phyloP scores from a whole-genome alignment of 2,113 vertebrate genomes.

The Cinclus mexicanus region DNA sequence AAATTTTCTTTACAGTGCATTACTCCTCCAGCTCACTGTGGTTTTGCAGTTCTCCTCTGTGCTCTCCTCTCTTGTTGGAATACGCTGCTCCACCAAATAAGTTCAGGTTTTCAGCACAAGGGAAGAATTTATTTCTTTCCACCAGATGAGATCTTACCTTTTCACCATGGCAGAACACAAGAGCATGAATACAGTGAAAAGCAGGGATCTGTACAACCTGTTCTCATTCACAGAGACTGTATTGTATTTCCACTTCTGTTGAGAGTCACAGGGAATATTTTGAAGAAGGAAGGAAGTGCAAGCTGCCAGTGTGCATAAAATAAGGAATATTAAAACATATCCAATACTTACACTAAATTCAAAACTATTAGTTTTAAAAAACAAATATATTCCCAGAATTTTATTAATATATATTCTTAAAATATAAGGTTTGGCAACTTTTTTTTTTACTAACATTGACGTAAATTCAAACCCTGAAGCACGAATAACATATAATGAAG shows the following conservation, averaged over 20 bases:
- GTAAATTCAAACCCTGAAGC: not conserved
- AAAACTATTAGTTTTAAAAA: not conserved
- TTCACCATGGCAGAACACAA: not conserved
- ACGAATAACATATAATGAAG: not conserved
- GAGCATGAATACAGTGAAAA: not conserved
- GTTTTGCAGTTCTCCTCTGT: not conserved
- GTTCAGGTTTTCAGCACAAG: not conserved
- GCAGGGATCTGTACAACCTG: not conserved
- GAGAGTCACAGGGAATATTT: not conserved
- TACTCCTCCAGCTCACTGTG: not conserved
- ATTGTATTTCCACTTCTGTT: not conserved
- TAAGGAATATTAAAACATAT: not conserved
- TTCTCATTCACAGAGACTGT: not conserved
- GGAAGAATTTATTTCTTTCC: not conserved
- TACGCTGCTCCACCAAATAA: not conserved
- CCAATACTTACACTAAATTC: not conserved
- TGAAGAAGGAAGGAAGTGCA: not conserved
- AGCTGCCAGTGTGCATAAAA: not conserved
- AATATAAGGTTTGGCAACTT: not conserved
- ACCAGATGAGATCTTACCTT: not conserved
- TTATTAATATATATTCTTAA: not conserved
- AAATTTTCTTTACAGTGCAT: not conserved
- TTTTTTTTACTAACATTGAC: not conserved
- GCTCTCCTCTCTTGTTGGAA: not conserved
- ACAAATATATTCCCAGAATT: not conserved